Evolutionary conservation across 2,797 vertebrate species (phyloP).

Genomic region (Darevskia mixta): DNA sequence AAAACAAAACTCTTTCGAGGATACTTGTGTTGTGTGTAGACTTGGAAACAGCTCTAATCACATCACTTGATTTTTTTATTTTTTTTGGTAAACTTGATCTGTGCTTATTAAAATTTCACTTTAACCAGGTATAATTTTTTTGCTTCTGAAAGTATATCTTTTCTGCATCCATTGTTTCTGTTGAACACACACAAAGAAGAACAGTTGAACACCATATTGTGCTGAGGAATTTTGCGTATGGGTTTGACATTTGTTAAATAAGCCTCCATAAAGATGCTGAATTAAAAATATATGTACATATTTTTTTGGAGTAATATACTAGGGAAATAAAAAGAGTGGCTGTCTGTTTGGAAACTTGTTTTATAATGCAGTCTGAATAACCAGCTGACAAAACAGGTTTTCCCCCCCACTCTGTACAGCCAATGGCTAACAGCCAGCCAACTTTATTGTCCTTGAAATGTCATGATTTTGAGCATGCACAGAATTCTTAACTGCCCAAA

Average conservation of each 20-base stretch:
- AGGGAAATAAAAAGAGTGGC: conserved; percentile 70
- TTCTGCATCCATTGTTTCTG: conserved; percentile 53
- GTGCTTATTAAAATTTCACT: conserved; percentile 7
- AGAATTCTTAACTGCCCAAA: conserved; percentile 77
- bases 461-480: conserved; percentile 77
- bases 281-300: conserved; percentile 69
- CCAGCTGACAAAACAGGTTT: conserved; percentile 70
- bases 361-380: conserved; percentile 76
- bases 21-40: not conserved
- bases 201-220: conserved; percentile 65
- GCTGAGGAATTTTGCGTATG: conserved; percentile 66
- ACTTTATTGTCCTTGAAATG: conserved; percentile 81
- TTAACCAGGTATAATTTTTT: conserved; percentile 1
- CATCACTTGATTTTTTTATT: not conserved
- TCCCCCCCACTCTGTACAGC: conserved; percentile 69
- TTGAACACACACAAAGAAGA: conserved; percentile 64
- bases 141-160: conserved; percentile 56
- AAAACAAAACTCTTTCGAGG: not conserved
- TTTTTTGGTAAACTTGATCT: not conserved
- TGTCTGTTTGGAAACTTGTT: conserved; percentile 77
- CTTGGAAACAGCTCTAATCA: not conserved
- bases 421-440: conserved; percentile 75
- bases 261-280: conserved; percentile 62
- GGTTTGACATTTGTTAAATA: conserved; percentile 76
- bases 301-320: conserved; percentile 71